phyloP scores from a whole-genome alignment of 2,113 vertebrate species.

The Piliocolobus tephrosceles region DNA sequence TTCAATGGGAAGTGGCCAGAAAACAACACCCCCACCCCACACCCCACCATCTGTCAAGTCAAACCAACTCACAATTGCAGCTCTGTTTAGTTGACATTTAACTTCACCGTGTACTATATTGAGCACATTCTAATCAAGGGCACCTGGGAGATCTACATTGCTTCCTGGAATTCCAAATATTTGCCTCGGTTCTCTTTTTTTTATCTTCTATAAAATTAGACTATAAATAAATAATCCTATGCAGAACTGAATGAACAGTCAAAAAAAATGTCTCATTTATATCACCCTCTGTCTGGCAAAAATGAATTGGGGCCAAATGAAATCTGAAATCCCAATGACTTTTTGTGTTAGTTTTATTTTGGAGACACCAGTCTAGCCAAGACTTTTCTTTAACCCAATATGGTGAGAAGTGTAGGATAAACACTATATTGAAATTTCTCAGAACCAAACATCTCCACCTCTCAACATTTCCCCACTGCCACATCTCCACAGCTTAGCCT shows the following conservation, averaged over 20 bases:
- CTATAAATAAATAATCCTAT: neutral
- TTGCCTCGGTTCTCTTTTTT: neutral
- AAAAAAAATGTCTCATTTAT: neutral
- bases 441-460: neutral
- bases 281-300: neutral
- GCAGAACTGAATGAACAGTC: neutral
- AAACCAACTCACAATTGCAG: constrained; percentile 47
- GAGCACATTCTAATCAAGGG: neutral
- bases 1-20: constrained; percentile 57
- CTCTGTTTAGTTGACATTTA: constrained; percentile 53
- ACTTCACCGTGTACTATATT: constrained; percentile 9
- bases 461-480: rapidly evolving
- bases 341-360: constrained; percentile 31
- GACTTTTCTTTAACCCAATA: neutral
- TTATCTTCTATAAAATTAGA: neutral
- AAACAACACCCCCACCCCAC: neutral
- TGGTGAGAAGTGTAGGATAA: neutral
- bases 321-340: neutral
- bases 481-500: neutral
- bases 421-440: neutral
- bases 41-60: neutral
- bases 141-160: neutral
- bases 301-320: neutral
- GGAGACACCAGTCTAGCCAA: neutral
- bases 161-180: constrained; percentile 39